A percentile compares a stretch with the other conserved stretches of the same genome.
phyloP scores from a whole-genome alignment of 2,888 invertebrate genomes.

The Myathropa florea region DNA sequence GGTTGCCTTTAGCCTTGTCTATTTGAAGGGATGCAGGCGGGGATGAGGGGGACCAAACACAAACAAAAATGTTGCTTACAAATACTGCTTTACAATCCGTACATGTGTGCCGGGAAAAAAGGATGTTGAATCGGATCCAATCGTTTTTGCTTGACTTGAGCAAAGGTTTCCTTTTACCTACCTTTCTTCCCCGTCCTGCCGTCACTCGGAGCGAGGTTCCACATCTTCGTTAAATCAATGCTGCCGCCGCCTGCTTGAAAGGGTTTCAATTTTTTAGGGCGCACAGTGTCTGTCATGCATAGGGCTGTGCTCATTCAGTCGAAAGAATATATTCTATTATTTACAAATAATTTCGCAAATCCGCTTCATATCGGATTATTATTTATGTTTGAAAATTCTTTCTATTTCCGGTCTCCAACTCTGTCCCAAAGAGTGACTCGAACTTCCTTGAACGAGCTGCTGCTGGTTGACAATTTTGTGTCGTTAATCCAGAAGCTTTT shows the following conservation, averaged over 20 bases:
- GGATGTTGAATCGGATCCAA: slow-evolving; percentile 66
- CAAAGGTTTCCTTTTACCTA: slow-evolving; percentile 31
- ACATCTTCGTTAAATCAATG: not conserved
- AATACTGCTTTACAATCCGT: not conserved
- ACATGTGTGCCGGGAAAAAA: slow-evolving; percentile 41
- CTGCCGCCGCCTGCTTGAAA: slow-evolving; percentile 3
- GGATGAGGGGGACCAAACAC: slow-evolving; percentile 11
- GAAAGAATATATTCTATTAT: slow-evolving; percentile 75
- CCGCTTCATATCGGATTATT: slow-evolving; percentile 73
- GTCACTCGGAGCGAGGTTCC: not conserved
- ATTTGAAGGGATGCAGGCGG: not conserved
- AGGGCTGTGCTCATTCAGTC: slow-evolving; percentile 25
- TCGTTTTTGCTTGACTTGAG: slow-evolving; percentile 60
- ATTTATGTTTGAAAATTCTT: slow-evolving; percentile 43
- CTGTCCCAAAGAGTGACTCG: not conserved
- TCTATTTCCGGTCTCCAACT: slow-evolving; percentile 1
- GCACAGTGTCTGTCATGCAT: not conserved
- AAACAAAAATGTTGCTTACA: slow-evolving; percentile 21
- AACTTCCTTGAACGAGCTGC: slow-evolving; percentile 28
- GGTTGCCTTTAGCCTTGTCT: not conserved
- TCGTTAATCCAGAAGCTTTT: slow-evolving; percentile 19
- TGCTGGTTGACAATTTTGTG: slow-evolving; percentile 34
- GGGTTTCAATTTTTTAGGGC: not conserved
- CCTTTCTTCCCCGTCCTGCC: not conserved
- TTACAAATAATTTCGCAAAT: slow-evolving; percentile 78